These are phyloP conservation scores for Drosophila tani DNA, from an alignment of 1,140 invertebrate species.

Conservation along the genomic window DNA sequence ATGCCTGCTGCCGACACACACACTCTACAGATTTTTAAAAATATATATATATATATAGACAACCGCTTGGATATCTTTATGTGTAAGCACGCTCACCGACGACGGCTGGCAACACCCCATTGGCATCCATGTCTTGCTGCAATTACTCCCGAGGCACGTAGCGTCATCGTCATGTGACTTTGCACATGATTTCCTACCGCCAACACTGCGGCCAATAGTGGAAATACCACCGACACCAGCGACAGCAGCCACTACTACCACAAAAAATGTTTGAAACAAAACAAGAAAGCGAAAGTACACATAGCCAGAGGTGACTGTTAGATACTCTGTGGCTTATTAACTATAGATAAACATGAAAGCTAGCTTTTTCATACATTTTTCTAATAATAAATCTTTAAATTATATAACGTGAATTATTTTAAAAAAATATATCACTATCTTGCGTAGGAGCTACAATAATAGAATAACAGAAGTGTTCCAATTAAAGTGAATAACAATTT, in stretches of 20 bases:
- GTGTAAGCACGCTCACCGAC: background rate
- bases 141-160: slow-evolving; percentile 75
- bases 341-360: too few species aligned
- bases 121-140: slow-evolving; percentile 68
- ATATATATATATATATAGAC: background rate
- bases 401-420: too few species aligned
- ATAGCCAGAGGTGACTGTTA: background rate
- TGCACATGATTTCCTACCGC: slow-evolving; percentile 82
- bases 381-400: background rate
- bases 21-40: background rate
- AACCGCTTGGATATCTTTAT: slow-evolving; percentile 6
- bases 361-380: background rate
- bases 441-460: too few species aligned
- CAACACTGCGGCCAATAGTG: slow-evolving; percentile 43
- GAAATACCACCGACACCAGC: slow-evolving; percentile 24
- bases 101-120: slow-evolving; percentile 32
- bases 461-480: too few species aligned
- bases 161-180: slow-evolving; percentile 76
- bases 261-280: slow-evolving; percentile 35
- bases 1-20: slow-evolving; percentile 13
- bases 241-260: slow-evolving; percentile 48
- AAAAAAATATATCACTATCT: too few species aligned
- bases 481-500: too few species aligned
- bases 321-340: slow-evolving; percentile 16
- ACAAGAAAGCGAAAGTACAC: slow-evolving; percentile 49